Percentiles rank a stretch among this genome's conserved stretches.
Evolutionary conservation across 2,888 invertebrate genomes (phyloP).

Genomic region (Pseudococcus longispinus): DNA sequence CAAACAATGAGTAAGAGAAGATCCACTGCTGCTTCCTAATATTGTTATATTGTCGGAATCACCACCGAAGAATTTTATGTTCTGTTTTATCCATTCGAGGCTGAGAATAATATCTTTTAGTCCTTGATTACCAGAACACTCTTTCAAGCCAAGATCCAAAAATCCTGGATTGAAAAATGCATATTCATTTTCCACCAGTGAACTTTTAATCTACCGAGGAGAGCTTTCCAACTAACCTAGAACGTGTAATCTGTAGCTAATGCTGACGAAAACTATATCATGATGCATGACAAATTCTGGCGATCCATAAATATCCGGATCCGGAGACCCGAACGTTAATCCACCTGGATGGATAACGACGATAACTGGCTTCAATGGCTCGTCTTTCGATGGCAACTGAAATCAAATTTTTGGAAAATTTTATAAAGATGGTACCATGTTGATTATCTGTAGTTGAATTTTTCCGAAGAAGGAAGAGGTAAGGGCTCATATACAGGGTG

Average conservation of each 20-base stretch:
- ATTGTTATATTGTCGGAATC: conserved; percentile 41
- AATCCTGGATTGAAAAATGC: conserved; percentile 43
- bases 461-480: no score
- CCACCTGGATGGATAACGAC: conserved; percentile 27
- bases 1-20: no score
- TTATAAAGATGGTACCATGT: no score
- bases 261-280: conserved; percentile 16
- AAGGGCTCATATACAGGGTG: no score
- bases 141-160: neutral
- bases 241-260: conserved; percentile 15
- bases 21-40: neutral
- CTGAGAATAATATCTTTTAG: conserved; percentile 10
- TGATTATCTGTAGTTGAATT: no score
- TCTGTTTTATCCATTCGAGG: conserved; percentile 25
- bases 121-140: conserved; percentile 44
- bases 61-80: conserved; percentile 22
- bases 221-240: conserved; percentile 7
- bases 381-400: neutral
- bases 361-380: neutral
- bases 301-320: neutral
- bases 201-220: neutral
- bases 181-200: neutral
- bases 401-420: no score
- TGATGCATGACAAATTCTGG: conserved; percentile 43
- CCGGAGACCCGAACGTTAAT: neutral